These are phyloP conservation scores for Epinephelus coioides DNA, from an alignment of 2,797 vertebrate genomes.

Conservation along the genomic window DNA sequence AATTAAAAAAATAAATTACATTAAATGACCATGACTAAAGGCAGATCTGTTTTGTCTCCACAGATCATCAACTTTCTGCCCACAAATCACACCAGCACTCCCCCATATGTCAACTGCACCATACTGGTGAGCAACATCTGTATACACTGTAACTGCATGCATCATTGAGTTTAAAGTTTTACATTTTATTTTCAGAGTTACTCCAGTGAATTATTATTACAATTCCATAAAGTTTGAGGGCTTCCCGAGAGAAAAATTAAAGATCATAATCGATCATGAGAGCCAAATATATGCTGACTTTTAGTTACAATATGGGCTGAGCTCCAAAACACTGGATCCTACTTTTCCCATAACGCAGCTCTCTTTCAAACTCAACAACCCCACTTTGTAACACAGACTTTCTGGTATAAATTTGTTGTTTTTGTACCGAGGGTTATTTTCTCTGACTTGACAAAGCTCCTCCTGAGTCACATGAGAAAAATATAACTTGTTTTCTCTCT, in stretches of 20 bases:
- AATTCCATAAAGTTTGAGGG: not conserved
- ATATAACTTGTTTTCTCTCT: not conserved
- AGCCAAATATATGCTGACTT: not conserved
- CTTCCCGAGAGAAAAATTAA: not conserved
- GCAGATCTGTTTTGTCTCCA: constrained; percentile 20
- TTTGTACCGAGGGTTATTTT: not conserved
- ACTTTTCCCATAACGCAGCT: constrained; percentile 11
- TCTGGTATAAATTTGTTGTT: not conserved
- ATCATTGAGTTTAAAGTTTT: not conserved
- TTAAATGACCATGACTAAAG: not conserved
- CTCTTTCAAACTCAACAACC: not conserved
- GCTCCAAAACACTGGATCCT: not conserved
- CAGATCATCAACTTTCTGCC: constrained; percentile 92
- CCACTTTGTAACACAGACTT: not conserved
- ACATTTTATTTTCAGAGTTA: not conserved
- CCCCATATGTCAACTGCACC: constrained; percentile 88
- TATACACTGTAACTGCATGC: not conserved
- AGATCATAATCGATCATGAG: not conserved
- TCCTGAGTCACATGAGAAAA: not conserved
- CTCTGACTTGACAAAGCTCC: not conserved
- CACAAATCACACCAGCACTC: constrained; percentile 65
- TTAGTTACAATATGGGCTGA: not conserved
- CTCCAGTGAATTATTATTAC: not conserved
- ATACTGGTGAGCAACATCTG: constrained; percentile 85
- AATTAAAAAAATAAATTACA: not conserved